These are phyloP conservation scores for Tetanocera ferruginea DNA, from an alignment of 2,888 invertebrate genomes.

Conservation along the genomic window DNA sequence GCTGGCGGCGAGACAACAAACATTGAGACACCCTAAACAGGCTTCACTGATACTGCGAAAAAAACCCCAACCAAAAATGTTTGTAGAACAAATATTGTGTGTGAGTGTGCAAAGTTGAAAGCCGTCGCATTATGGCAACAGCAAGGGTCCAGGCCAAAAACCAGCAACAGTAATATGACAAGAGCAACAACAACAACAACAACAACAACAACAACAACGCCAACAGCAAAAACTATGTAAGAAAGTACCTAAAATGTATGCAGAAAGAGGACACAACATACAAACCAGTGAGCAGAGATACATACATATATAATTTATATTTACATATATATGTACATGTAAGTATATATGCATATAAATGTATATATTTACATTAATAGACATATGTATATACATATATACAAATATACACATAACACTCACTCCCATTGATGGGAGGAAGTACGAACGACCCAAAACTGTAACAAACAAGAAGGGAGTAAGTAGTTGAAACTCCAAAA, in stretches of 20 bases:
- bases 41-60: not conserved
- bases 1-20: not conserved
- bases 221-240: too few relatives aligned
- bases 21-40: not conserved
- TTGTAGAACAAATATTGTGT: not conserved
- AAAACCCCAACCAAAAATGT: not conserved
- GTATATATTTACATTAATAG: not conserved
- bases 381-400: not conserved
- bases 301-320: not conserved
- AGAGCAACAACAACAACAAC: not conserved
- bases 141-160: not conserved
- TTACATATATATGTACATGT: not conserved
- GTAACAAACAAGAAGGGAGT: not conserved
- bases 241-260: too few relatives aligned
- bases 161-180: not conserved
- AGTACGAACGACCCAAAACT: not conserved
- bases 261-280: too few relatives aligned
- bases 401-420: not conserved
- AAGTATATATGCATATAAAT: slow-evolving; percentile 7
- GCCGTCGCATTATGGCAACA: slow-evolving; percentile 7
- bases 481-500: not conserved
- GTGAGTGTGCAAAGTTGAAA: not conserved
- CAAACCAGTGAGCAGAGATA: not conserved
- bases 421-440: not conserved
- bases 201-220: not conserved